A percentile compares a stretch with the other conserved stretches of the same genome.
phyloP scores from a whole-genome alignment of 2,113 vertebrate genomes.

The Clarias gariepinus region DNA sequence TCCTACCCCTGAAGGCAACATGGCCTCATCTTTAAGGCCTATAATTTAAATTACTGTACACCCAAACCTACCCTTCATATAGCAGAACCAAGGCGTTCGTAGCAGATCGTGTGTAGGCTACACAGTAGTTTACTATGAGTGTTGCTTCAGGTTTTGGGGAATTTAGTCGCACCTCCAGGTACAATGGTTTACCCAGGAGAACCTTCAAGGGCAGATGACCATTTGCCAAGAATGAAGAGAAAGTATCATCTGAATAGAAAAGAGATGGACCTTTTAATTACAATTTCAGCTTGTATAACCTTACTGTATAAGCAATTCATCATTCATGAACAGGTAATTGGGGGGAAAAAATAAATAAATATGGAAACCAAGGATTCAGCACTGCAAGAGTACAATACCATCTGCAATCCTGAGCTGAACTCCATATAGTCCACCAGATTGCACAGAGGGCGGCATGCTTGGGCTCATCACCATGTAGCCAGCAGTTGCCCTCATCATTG shows the following conservation, averaged over 20 bases:
- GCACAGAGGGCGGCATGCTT: slow-evolving; percentile 26
- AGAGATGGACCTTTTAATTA: neutral
- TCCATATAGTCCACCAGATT: slow-evolving; percentile 50
- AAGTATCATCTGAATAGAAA: slow-evolving; percentile 58
- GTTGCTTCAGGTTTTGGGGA: slow-evolving; percentile 57
- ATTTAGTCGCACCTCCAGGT: slow-evolving; percentile 64
- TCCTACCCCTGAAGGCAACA: neutral
- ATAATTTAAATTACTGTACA: no score
- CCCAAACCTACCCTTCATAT: slow-evolving; percentile 67
- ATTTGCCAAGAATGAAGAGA: slow-evolving; percentile 52
- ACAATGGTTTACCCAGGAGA: slow-evolving; percentile 66
- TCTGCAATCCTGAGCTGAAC: slow-evolving; percentile 66
- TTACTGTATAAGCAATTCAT: neutral
- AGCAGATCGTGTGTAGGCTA: slow-evolving; percentile 69
- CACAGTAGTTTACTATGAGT: slow-evolving; percentile 71
- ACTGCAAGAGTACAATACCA: slow-evolving; percentile 52
- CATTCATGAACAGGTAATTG: neutral
- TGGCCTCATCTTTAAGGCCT: neutral
- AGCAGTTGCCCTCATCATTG: slow-evolving; percentile 36
- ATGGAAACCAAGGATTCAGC: neutral
- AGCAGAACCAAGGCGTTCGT: slow-evolving; percentile 66
- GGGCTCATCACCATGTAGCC: slow-evolving; percentile 68
- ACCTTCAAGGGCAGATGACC: slow-evolving; percentile 59
- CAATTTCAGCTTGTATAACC: neutral
- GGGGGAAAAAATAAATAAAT: neutral